Evolutionary conservation across 2,113 vertebrate species (phyloP).

Genomic region (Seriola rivoliana): DNA sequence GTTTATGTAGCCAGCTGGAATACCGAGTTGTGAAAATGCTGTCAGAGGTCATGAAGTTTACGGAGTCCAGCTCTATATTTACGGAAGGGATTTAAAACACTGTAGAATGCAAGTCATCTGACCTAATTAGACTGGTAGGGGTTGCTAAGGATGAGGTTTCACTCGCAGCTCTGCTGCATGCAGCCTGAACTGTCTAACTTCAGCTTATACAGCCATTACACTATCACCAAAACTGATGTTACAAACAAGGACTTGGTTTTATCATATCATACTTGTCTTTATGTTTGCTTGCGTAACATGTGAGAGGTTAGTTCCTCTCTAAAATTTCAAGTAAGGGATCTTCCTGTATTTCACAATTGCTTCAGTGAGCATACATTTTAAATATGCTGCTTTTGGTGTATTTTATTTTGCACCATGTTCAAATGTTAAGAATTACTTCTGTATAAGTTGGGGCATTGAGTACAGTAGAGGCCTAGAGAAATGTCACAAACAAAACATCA

Average conservation of each 20-base stretch:
- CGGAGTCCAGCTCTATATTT: constrained; percentile 69
- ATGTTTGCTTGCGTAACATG: neutral
- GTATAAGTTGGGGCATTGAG: too few species aligned
- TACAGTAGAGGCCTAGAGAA: neutral
- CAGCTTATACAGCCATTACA: neutral
- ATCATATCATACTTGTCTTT: neutral
- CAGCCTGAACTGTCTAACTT: constrained; percentile 29
- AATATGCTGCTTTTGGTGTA: neutral
- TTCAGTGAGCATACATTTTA: neutral
- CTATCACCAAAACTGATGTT: neutral
- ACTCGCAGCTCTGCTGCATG: constrained; percentile 35
- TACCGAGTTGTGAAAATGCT: constrained; percentile 61
- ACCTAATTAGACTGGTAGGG: constrained; percentile 74
- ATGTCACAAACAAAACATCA: neutral
- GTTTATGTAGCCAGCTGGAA: constrained; percentile 48
- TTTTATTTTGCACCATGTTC: neutral
- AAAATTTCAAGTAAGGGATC: neutral
- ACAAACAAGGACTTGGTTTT: constrained; percentile 1
- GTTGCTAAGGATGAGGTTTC: constrained; percentile 73
- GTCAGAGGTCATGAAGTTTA: constrained; percentile 66
- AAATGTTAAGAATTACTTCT: neutral
- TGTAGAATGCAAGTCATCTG: constrained; percentile 77
- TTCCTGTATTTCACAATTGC: neutral
- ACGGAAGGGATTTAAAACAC: constrained; percentile 71
- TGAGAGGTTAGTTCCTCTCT: neutral